Conservation (phyloP, 2,888 invertebrate genomes). For the Anoplius nigerrimus region DNA sequence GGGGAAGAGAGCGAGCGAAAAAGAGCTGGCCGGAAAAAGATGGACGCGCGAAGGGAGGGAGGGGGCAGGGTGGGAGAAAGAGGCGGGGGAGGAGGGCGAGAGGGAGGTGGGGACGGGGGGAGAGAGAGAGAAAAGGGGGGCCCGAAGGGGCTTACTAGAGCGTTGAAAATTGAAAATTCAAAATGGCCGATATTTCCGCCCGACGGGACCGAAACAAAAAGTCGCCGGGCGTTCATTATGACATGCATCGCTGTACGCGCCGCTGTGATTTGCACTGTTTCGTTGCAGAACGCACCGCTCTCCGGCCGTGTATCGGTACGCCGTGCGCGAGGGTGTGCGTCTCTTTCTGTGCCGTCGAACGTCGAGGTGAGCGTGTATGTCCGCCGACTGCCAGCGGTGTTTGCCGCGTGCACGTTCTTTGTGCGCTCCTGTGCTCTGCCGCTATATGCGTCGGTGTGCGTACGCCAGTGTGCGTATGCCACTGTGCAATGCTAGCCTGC, state of each 20-base stretch:
- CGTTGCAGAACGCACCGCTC: conserved; percentile 51
- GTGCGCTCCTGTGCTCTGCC: background rate
- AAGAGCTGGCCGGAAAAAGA: background rate
- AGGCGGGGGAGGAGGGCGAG: background rate
- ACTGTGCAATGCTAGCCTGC: no score
- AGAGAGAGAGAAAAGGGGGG: conserved; percentile 14
- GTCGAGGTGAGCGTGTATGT: background rate
- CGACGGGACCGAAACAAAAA: conserved; percentile 75
- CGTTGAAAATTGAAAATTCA: conserved; percentile 76
- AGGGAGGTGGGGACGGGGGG: conserved; percentile 6
- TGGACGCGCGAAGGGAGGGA: no score
- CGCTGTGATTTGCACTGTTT: conserved; percentile 72
- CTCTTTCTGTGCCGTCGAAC: conserved; percentile 4
- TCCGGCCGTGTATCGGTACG: conserved; percentile 7
- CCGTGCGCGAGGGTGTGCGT: background rate
- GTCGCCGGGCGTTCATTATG: conserved; percentile 73
- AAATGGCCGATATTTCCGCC: conserved; percentile 75
- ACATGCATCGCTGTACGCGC: conserved; percentile 73
- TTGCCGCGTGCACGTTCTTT: no score
- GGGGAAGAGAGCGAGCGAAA: background rate
- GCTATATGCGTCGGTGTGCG: background rate
- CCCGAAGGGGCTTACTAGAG: conserved; percentile 72
- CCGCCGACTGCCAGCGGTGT: background rate
- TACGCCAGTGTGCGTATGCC: no score
- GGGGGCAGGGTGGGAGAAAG: background rate